Percentiles rank a stretch among this genome's conserved stretches.
Evolutionary conservation across 2,888 invertebrate genomes (phyloP).

Genomic region (Mylabris sibirica): DNA sequence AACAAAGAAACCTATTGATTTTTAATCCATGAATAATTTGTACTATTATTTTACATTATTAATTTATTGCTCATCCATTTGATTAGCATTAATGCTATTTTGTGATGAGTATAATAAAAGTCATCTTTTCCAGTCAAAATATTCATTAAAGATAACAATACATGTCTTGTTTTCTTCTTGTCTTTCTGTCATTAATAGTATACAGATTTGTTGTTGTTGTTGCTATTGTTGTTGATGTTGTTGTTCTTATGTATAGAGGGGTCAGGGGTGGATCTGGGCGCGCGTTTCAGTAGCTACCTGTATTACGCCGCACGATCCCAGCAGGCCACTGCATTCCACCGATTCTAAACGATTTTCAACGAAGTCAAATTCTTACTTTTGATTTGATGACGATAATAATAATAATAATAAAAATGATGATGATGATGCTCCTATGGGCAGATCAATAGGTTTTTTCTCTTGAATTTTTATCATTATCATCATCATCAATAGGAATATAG

Average conservation of each 20-base stretch:
- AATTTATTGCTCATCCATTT: too few species aligned
- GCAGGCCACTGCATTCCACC: constrained; percentile 65
- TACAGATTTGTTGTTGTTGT: not conserved
- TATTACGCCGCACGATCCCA: constrained; percentile 61
- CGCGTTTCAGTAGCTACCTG: constrained; percentile 54
- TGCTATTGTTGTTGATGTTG: not conserved
- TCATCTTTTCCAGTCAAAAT: not conserved
- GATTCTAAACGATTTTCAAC: constrained; percentile 55
- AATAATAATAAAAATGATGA: too few species aligned
- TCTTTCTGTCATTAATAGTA: not conserved
- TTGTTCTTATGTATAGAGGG: constrained; percentile 2
- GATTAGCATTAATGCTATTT: too few species aligned
- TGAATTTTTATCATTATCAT: constrained; percentile 26
- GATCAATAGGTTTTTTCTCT: constrained; percentile 28
- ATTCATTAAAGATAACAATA: not conserved
- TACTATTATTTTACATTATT: too few species aligned
- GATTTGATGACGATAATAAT: constrained; percentile 8
- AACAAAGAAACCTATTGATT: too few species aligned
- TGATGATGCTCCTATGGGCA: constrained; percentile 11
- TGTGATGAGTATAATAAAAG: too few species aligned
- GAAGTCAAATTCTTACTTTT: constrained; percentile 46
- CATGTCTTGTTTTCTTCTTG: not conserved
- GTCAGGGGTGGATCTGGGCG: constrained; percentile 39
- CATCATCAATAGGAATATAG: not conserved
- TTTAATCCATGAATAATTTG: too few species aligned